Percentiles rank a stretch among this genome's conserved stretches.
These are phyloP conservation scores for Carassius carassius DNA, from an alignment of 2,113 vertebrate genomes.

Conservation along the genomic window DNA sequence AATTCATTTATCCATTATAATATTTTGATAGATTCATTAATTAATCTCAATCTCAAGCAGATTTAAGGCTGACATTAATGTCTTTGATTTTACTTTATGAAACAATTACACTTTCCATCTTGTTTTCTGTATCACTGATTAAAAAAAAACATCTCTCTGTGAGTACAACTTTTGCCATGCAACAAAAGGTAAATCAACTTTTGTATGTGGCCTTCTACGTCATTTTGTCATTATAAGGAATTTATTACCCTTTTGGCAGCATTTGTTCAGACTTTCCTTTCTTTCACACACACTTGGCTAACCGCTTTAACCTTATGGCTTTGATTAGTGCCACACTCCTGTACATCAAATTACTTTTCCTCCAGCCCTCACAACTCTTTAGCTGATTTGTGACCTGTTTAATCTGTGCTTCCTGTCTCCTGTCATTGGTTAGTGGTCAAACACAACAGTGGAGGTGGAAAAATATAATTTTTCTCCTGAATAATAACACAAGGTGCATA, in stretches of 20 bases:
- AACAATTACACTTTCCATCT: not conserved
- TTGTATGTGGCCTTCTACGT: not conserved
- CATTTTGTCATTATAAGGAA: not conserved
- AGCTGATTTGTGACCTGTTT: conserved; percentile 42
- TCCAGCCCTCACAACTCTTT: not conserved
- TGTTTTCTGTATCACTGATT: not conserved
- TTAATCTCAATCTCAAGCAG: not conserved
- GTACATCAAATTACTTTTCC: conserved; percentile 32
- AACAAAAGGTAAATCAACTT: not conserved
- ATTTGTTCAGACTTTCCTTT: conserved; percentile 9
- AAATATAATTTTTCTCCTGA: not conserved
- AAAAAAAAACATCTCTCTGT: not conserved
- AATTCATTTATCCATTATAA: not conserved
- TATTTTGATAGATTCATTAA: not conserved
- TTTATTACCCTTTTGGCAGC: not conserved
- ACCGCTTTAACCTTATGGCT: conserved; percentile 38
- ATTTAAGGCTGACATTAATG: not conserved
- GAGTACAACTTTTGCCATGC: not conserved
- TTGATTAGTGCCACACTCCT: conserved; percentile 33
- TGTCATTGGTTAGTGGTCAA: conserved; percentile 12
- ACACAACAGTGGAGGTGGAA: not conserved
- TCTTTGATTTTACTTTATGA: not conserved
- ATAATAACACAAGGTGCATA: not conserved
- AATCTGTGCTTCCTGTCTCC: conserved; percentile 31
- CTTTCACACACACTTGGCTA: not conserved